These are phyloP conservation scores for Drosophila helvetica DNA, from an alignment of 2,888 invertebrate genomes.

Conservation along the genomic window DNA sequence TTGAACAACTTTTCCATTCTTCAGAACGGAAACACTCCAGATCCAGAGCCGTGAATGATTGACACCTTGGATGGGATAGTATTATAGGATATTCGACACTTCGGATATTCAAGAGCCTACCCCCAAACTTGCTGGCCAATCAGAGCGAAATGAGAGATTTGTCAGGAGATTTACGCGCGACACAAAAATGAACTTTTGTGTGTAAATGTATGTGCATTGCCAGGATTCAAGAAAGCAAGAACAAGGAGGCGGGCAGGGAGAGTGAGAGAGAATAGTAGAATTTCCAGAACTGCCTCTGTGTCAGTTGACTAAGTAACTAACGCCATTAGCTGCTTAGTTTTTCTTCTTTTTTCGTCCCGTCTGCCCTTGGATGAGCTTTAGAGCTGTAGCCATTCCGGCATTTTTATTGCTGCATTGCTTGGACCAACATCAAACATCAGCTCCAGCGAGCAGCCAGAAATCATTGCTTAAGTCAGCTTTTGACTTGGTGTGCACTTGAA, in stretches of 20 bases:
- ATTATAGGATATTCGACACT: conserved; percentile 22
- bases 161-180: conserved; percentile 70
- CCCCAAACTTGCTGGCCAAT: conserved; percentile 44
- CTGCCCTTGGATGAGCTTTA: neutral
- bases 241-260: neutral
- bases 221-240: neutral
- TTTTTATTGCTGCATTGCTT: conserved; percentile 71
- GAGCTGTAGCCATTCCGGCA: conserved; percentile 37
- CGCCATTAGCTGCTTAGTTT: conserved; percentile 67
- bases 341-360: neutral
- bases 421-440: conserved; percentile 62
- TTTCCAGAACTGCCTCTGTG: conserved; percentile 4
- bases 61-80: neutral
- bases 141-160: conserved; percentile 71
- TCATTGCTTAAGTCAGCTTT: conserved; percentile 57
- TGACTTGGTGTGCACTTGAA: neutral
- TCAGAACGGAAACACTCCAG: no score
- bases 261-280: conserved; percentile 6
- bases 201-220: conserved; percentile 71
- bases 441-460: conserved; percentile 31
- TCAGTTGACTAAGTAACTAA: conserved; percentile 63
- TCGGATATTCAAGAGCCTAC: no score
- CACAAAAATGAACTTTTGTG: conserved; percentile 68
- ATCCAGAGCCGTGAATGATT: no score
- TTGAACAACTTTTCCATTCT: neutral